Evolutionary conservation across 2,113 vertebrate species (phyloP).

Genomic region (Salvelinus sp.): DNA sequence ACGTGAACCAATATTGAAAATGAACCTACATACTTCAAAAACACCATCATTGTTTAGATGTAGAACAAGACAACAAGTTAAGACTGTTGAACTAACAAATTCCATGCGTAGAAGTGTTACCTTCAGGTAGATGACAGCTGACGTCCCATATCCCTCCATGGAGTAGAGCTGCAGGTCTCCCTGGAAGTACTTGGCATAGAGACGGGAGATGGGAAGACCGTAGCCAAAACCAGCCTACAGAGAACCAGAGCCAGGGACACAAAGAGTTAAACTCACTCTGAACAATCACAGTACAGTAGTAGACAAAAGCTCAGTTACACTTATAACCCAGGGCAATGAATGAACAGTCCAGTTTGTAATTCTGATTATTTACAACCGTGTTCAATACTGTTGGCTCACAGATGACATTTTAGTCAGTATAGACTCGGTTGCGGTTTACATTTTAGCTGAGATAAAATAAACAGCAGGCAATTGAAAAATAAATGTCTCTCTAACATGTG

Average conservation of each 20-base stretch:
- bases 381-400: slow-evolving; percentile 1
- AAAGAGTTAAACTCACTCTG: not conserved
- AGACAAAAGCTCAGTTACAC: slow-evolving; percentile 9
- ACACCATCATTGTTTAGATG: not conserved
- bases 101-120: slow-evolving; percentile 64
- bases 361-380: slow-evolving; percentile 37
- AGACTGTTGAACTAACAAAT: not conserved
- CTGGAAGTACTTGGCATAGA: slow-evolving; percentile 97
- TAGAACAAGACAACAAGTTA: not conserved
- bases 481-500: too few species aligned
- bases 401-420: not conserved
- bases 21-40: not conserved
- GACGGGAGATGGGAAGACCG: slow-evolving; percentile 94
- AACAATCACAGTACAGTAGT: not conserved
- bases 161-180: slow-evolving; percentile 95
- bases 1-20: too few species aligned
- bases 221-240: slow-evolving; percentile 96
- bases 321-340: slow-evolving; percentile 25
- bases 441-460: not conserved
- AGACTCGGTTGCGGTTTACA: not conserved
- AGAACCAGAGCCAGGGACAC: not conserved
- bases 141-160: slow-evolving; percentile 92
- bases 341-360: slow-evolving; percentile 27
- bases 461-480: too few species aligned
- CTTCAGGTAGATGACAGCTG: slow-evolving; percentile 95